A percentile compares a stretch with the other conserved stretches of the same genome.
Conservation (phyloP, 2,113 vertebrate genomes). For the Oxyura jamaicensis region DNA sequence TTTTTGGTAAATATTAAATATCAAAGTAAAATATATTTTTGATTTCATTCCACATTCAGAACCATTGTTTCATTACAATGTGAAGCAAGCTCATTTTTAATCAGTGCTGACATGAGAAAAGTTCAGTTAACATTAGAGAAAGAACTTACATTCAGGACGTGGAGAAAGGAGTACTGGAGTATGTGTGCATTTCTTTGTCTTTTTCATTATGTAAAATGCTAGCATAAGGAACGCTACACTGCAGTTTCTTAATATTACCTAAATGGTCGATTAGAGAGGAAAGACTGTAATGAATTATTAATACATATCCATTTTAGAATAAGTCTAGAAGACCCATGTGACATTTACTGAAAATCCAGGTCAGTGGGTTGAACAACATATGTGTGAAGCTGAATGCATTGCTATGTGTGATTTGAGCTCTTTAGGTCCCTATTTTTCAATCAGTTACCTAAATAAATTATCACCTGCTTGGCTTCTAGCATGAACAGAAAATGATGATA, state of each 20-base stretch:
- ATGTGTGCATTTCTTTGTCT: not conserved
- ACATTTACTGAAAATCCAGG: not conserved
- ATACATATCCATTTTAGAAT: not conserved
- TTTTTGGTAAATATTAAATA: not conserved
- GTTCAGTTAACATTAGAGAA: not conserved
- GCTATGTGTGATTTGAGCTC: not conserved
- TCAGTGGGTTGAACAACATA: not conserved
- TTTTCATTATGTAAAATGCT: not conserved
- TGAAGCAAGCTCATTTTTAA: not conserved
- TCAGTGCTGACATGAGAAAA: not conserved
- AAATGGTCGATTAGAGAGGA: not conserved
- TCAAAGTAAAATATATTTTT: not conserved
- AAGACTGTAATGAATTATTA: not conserved
- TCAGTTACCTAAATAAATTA: not conserved
- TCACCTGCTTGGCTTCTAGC: not conserved
- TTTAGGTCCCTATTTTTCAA: not conserved
- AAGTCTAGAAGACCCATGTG: not conserved
- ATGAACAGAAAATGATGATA: not conserved
- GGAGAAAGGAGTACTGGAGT: not conserved
- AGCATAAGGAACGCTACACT: not conserved
- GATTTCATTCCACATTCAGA: not conserved
- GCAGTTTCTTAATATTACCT: not conserved
- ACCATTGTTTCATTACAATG: rapidly evolving
- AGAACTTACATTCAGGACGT: not conserved
- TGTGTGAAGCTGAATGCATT: not conserved